A percentile compares a stretch with the other conserved stretches of the same genome.
These are phyloP conservation scores for Drosophila novamexicana DNA, from an alignment of 1,140 invertebrate species.

Conservation along the genomic window DNA sequence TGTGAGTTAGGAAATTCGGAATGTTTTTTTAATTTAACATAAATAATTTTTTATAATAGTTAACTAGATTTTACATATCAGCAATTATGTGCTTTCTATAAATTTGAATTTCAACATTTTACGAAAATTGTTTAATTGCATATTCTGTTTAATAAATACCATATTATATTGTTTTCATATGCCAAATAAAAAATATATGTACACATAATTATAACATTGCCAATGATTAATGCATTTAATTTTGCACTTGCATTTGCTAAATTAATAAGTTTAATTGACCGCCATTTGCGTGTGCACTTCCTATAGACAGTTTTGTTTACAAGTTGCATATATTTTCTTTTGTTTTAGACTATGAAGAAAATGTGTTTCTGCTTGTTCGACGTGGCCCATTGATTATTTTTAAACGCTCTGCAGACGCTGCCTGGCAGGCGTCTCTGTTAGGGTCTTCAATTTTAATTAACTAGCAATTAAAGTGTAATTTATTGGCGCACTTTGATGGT, in stretches of 20 bases:
- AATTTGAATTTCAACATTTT: not conserved
- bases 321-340: not conserved
- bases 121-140: not conserved
- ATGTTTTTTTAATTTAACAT: too few relatives aligned
- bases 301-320: not conserved
- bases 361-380: not conserved
- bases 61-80: too few relatives aligned
- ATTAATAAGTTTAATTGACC: slow-evolving; percentile 18
- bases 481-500: slow-evolving; percentile 76
- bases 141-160: not conserved
- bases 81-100: too few relatives aligned
- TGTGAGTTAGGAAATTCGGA: not conserved
- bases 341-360: slow-evolving; percentile 9
- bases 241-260: slow-evolving; percentile 3
- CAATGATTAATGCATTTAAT: slow-evolving; percentile 25
- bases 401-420: slow-evolving; percentile 21
- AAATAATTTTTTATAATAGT: too few relatives aligned
- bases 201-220: slow-evolving; percentile 6
- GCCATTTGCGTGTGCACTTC: not conserved
- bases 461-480: slow-evolving; percentile 74
- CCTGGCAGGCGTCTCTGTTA: not conserved
- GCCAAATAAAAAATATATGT: not conserved
- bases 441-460: slow-evolving; percentile 72
- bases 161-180: not conserved
- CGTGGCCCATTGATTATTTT: slow-evolving; percentile 48